A percentile compares a stretch with the other conserved stretches of the same genome.
Evolutionary conservation across 2,888 invertebrate genomes (phyloP).

Genomic region (Belgica antarctica): DNA sequence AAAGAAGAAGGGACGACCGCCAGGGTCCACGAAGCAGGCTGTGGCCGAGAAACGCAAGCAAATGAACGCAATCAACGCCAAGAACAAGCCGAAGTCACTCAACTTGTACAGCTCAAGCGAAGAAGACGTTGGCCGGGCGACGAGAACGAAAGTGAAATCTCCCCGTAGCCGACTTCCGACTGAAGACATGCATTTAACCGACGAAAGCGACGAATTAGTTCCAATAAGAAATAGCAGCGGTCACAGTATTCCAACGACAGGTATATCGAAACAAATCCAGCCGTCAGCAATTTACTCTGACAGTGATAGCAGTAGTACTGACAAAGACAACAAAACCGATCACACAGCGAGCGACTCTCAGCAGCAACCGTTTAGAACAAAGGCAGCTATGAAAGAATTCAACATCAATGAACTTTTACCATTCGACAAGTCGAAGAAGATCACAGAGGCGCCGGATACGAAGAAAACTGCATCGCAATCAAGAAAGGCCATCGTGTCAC

Average conservation of each 20-base stretch:
- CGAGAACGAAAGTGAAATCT: constrained; percentile 13
- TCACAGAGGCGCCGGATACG: constrained; percentile 27
- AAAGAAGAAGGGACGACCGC: constrained; percentile 57
- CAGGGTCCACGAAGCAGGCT: constrained; percentile 46
- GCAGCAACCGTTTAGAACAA: constrained; percentile 70
- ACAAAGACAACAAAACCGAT: constrained; percentile 60
- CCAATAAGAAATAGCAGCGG: constrained; percentile 57
- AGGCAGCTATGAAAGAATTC: constrained; percentile 83
- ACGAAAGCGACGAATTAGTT: constrained; percentile 76
- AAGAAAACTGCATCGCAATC: constrained; percentile 19
- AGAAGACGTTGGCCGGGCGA: constrained; percentile 55
- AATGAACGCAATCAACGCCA: constrained; percentile 45
- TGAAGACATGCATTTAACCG: constrained; percentile 64
- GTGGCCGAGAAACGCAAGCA: constrained; percentile 41
- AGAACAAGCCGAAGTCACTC: not conserved
- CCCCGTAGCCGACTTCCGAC: constrained; percentile 63
- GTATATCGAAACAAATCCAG: constrained; percentile 57
- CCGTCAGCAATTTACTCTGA: constrained; percentile 81
- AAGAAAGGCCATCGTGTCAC: not conserved
- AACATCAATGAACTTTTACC: constrained; percentile 54
- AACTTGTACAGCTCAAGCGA: constrained; percentile 62
- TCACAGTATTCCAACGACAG: constrained; percentile 51
- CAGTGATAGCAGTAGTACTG: constrained; percentile 60
- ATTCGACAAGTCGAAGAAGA: constrained; percentile 40
- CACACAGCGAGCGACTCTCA: constrained; percentile 68